Base-by-base conservation (phyloP, 2,113 vertebrate genomes). In the Zosterops japonicus region DNA sequence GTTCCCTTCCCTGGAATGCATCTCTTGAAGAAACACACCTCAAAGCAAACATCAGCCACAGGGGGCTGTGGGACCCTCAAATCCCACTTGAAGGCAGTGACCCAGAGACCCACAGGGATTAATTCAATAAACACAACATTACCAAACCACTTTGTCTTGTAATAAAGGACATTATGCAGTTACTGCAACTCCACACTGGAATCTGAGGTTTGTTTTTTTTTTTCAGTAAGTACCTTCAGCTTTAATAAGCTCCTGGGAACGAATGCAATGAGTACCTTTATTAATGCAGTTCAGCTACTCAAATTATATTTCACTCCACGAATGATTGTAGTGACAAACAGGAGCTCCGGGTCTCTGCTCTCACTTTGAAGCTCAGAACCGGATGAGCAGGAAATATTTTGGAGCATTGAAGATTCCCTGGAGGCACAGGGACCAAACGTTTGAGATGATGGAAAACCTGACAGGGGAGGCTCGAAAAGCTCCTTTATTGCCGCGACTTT, bases 1-100 rank as follows among this genome's bases (percentile, higher is more conserved):
- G 18, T 7, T 14, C 2, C 0, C 4, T 15, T 5, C 42, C 28
- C 1, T 8, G 36, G 19, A 15, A 9, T 4, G 0, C 0, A 5
- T 11, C 8, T 41, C 27, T 52, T 35, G 86, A 4, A 25, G n/a
- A 60, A 39, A 16, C 1, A 15, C 41, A 4, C 5, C 27, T 15
- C 12, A 36, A 23, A 13, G 7, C 36, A 25, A 31, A 8, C 33
- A 3, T 0, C 31, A 17, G 17, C 7, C 39, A 4, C 33, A 1
- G 3, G n/a, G n/a, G 27, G 83, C 69, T 21, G 14, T 2, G 49
- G 39, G 11, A 44, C 9, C 27, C 41, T 41, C 41, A 28, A 20
- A 44, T 50, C 3, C 28, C 33, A 7, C 18, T 0, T 1, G 11
- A 12, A 35, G 41, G 29, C 19, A 28, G 63, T 9, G 50, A 41